Conservation (phyloP, 1,140 invertebrate species). For the Dreissena polymorpha region DNA sequence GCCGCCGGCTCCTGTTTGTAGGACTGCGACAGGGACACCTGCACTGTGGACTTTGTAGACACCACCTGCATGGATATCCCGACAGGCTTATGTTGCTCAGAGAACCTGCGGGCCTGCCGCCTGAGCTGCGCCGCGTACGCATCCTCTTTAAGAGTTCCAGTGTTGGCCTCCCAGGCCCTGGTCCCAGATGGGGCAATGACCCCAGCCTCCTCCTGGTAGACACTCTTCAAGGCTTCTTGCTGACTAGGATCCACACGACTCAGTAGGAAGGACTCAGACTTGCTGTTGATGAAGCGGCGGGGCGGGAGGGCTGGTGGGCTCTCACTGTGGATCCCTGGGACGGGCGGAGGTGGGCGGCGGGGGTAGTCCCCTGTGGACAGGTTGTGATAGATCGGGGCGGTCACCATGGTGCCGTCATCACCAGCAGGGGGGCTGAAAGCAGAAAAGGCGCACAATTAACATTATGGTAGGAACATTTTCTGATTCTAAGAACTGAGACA, state of each 20-base stretch:
- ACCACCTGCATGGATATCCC: conserved; percentile 53
- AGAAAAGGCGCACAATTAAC: conserved; percentile 25
- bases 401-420: conserved; percentile 61
- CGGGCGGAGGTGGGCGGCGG: conserved; percentile 62
- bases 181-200: conserved; percentile 37
- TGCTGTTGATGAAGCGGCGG: conserved; percentile 44
- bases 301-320: conserved; percentile 70
- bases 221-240: conserved; percentile 31
- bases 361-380: conserved; percentile 39
- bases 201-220: conserved; percentile 45
- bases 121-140: conserved; percentile 69
- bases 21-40: conserved; percentile 60
- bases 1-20: conserved; percentile 65
- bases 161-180: conserved; percentile 55
- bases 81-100: conserved; percentile 60
- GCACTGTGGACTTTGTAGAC: conserved; percentile 58
- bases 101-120: conserved; percentile 64
- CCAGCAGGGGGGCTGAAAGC: conserved; percentile 56
- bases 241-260: conserved; percentile 5
- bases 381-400: conserved; percentile 64
- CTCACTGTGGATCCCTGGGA: conserved; percentile 64
- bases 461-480: neutral
- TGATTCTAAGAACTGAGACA: too few relatives aligned
- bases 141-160: conserved; percentile 64
- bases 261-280: conserved; percentile 51